phyloP scores from a whole-genome alignment of 2,888 invertebrate genomes.

The Eristalinus aeneus region DNA sequence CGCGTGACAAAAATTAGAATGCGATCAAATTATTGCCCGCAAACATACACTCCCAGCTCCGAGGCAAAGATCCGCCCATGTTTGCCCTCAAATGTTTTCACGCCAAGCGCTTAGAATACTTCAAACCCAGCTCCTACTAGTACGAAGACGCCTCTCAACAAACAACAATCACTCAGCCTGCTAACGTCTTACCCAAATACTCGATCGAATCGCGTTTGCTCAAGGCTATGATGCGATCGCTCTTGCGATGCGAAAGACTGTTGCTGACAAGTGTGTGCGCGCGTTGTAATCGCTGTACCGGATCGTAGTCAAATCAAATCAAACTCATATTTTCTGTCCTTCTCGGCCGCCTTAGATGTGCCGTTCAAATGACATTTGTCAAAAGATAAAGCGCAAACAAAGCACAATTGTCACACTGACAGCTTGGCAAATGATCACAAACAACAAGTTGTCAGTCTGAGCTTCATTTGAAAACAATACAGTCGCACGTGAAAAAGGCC shows the following conservation, averaged over 20 bases:
- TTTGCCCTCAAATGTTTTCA: background rate
- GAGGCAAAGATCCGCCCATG: background rate
- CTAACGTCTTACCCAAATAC: conserved; percentile 19
- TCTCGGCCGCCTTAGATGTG: background rate
- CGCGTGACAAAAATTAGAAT: background rate
- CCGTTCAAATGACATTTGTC: conserved; percentile 6
- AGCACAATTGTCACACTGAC: conserved; percentile 16
- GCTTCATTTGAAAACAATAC: conserved; percentile 4
- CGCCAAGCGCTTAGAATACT: background rate
- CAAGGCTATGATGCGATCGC: conserved; percentile 4
- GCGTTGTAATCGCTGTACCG: background rate
- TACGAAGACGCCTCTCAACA: background rate
- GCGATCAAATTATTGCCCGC: background rate
- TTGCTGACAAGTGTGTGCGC: background rate
- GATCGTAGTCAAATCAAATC: background rate
- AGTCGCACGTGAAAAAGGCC: conserved; percentile 2
- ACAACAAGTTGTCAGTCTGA: conserved; percentile 6
- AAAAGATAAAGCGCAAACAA: conserved; percentile 4
- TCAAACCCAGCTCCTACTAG: background rate
- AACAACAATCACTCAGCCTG: background rate
- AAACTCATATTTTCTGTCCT: background rate
- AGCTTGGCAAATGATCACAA: background rate
- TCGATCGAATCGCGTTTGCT: conserved; percentile 3
- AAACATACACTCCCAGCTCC: background rate
- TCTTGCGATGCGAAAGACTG: background rate